Evolutionary conservation across 1,140 invertebrate genomes (phyloP).

Genomic region (Hypsibius dujardini): DNA sequence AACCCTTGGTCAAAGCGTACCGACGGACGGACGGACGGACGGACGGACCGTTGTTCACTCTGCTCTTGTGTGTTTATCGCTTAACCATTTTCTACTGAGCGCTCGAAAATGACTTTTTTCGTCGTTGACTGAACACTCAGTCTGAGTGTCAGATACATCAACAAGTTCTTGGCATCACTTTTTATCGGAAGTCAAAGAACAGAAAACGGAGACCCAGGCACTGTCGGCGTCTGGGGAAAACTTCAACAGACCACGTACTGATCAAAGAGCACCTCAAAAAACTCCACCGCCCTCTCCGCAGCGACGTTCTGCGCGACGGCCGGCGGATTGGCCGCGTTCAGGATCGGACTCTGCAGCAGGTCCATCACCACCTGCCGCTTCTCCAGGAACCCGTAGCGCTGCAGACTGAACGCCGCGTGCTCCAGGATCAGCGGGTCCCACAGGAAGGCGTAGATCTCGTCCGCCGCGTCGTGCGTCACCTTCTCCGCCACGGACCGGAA

Average conservation of each 20-base stretch:
- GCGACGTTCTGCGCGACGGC: neutral
- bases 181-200: too few species aligned
- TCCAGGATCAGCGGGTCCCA: constrained; percentile 16
- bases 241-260: neutral
- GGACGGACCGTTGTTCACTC: too few species aligned
- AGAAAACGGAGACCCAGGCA: too few species aligned
- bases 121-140: too few species aligned
- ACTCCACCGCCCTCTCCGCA: neutral
- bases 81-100: too few species aligned
- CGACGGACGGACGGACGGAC: too few species aligned
- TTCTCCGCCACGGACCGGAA: constrained; percentile 8
- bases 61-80: too few species aligned
- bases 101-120: too few species aligned
- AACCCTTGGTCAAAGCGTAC: too few species aligned
- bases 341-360: neutral
- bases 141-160: too few species aligned
- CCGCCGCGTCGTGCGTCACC: neutral
- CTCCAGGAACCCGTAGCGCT: neutral
- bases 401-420: neutral
- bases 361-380: constrained; percentile 12
- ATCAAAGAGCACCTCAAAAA: constrained; percentile 1
- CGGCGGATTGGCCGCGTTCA: neutral
- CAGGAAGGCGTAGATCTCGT: neutral
- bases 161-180: too few species aligned
- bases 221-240: too few species aligned